These are phyloP conservation scores for Lycocerus yunnanus DNA, from an alignment of 2,888 invertebrate species.

Conservation along the genomic window DNA sequence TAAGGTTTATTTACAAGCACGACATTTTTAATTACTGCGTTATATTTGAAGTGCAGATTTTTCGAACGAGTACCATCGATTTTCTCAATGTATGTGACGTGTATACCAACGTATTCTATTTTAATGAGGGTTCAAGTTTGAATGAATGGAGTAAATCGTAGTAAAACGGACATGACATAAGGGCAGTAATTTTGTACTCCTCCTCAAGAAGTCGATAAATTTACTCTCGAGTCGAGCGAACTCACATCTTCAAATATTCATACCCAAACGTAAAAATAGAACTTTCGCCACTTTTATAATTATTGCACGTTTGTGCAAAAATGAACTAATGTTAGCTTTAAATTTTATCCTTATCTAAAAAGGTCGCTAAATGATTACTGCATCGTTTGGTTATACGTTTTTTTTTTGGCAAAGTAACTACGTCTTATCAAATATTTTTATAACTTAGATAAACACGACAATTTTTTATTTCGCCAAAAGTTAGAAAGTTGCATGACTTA, in stretches of 20 bases:
- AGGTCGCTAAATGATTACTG: conserved; percentile 1
- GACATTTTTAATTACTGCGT: background rate
- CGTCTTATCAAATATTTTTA: conserved; percentile 1
- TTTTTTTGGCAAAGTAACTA: background rate
- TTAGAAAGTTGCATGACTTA: background rate
- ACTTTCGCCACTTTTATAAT: background rate
- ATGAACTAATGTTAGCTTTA: background rate
- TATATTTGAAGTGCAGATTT: background rate
- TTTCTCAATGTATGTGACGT: background rate
- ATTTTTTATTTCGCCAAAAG: background rate
- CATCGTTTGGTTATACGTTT: background rate
- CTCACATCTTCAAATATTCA: background rate
- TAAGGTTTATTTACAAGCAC: background rate
- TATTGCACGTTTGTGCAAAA: background rate
- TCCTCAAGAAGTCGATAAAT: background rate
- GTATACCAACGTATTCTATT: background rate
- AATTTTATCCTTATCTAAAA: conserved; percentile 6
- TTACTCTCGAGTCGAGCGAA: background rate
- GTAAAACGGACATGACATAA: conserved; percentile 3
- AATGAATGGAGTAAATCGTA: conserved; percentile 4
- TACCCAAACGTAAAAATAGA: background rate
- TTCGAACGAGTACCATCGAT: background rate
- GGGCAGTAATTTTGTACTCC: background rate
- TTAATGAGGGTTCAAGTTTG: conserved; percentile 2
- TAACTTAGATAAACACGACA: background rate